phyloP scores from a whole-genome alignment of 2,888 invertebrate species.

The Heliconius hortense region DNA sequence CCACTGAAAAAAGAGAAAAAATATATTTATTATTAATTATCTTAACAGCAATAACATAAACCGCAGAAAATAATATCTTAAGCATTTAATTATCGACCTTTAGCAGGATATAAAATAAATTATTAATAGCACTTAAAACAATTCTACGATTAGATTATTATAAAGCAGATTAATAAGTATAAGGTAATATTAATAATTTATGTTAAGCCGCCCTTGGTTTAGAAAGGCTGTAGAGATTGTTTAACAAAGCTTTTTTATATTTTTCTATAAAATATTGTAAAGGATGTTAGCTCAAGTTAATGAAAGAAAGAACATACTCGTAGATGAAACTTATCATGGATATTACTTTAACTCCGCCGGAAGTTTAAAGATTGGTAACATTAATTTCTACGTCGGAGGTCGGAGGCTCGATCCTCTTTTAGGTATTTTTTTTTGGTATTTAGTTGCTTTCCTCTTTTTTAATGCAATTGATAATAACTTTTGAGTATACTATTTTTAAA shows the following conservation, averaged over 20 bases:
- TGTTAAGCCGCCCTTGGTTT: not conserved
- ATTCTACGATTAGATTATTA: not conserved
- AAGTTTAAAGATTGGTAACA: not conserved
- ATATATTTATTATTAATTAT: not conserved
- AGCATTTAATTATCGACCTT: conserved; percentile 3
- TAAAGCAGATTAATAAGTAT: conserved; percentile 16
- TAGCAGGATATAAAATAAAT: not conserved
- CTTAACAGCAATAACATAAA: not conserved
- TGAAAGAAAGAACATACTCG: not conserved
- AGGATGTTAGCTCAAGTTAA: not conserved
- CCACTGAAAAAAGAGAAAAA: not conserved
- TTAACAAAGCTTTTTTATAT: not conserved
- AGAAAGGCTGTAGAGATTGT: not conserved
- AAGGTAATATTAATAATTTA: conserved; percentile 3
- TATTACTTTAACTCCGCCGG: not conserved
- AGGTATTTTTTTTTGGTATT: too few relatives aligned
- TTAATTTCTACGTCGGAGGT: not conserved
- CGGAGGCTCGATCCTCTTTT: too few relatives aligned
- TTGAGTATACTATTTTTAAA: too few relatives aligned
- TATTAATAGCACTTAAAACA: conserved; percentile 10
- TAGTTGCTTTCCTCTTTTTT: too few relatives aligned
- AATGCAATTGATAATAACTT: too few relatives aligned
- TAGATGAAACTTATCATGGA: too few relatives aligned
- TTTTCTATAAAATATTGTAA: not conserved
- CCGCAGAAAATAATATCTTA: conserved; percentile 11